Evolutionary conservation across 1,140 invertebrate species (phyloP), one percentile per base, ranked within the genome.

Genomic region (Halictus rubicundus): DNA sequence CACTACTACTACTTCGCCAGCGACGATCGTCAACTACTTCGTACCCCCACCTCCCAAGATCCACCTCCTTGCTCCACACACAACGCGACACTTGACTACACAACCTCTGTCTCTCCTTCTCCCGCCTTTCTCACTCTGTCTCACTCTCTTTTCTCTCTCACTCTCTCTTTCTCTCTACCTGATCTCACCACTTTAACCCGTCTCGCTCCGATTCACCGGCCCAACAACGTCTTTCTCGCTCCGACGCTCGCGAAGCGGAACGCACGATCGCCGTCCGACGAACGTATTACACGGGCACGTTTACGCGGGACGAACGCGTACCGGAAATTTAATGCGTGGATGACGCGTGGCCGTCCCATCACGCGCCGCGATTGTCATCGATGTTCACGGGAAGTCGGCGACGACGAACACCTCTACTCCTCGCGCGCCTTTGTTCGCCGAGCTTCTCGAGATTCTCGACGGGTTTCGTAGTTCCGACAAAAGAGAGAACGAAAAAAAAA

Each of bases 1-100:
- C 60, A 60, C 63, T 61, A 63, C 72, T 60, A 63, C 75, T 76
- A 76, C 77, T 75, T 72, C 80, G 66, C 82, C 68, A 46, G 80
- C 59, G 65, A 68, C 68, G 81, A 83, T 88, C 83, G 85, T 64
- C 83, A 66, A 82, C 81, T 81, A 81, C 78, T 82, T 78, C 69
- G 71, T 83, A 73, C 75, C 85, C 78, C 88, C 85, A 89, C 86
- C 85, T 86, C 83, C 87, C 82, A 75, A 64, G 69, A 78, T 63
- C 73, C 84, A 76, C 59, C 74, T 80, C 80, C 79, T 84, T 86
- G 68, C 80, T 83, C 78, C 83, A 80, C 88, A 84, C 86, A 85
- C 82, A 83, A 79, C 89, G 78, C 85, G 83, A 87, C 87, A 88
- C 88, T 89, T 84, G 78, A 89, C 83, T 86, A 83, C 79, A 79